Base-by-base conservation (phyloP, 2,888 invertebrate species). In the Epinotia ramella region DNA sequence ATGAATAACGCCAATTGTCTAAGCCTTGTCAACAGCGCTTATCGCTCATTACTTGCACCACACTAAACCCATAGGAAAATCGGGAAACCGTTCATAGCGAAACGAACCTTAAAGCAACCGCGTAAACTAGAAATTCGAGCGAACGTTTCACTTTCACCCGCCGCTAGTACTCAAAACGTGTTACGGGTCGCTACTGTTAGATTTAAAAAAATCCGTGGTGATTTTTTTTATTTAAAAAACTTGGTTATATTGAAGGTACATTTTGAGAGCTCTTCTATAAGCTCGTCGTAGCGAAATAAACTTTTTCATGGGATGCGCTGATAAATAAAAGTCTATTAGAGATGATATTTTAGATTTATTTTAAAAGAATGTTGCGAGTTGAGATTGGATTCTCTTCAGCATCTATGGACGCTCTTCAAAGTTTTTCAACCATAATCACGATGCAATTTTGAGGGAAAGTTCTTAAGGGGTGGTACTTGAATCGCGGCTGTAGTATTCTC, bases 61-160 rank as follows among this genome's bases (percentile, higher is more conserved):
- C 0, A 80, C 77, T 72, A 82, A 85, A 85, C 79, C 83, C 84
- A 84, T 84, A 84, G 83, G 81, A 84, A 87, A 86, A 85, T 83
- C 81, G 57, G 69, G 68, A 67, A 46, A 49, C 33, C 76, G 82
- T 79, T 83, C 82, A 86, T 86, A 84, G 78, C 82, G 40, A 88
- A 88, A 77, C 82, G 78, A 79, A 84, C 89, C 82, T 79, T 89
- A 86, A 66, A 57, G 28, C 72, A 69, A 77, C 53, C 9, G 0
- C 13, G 77, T 84, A 86, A 78, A 83, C 86, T 80, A 78, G 70
- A 83, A 74, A 82, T 88, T 87, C 40, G 70, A 79, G 78, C 73
- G 66, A 74, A 64, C 59, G 28, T 46, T 62, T 24, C 46, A 20
- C 71, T 78, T 78, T 75, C 80, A 80, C 78, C 78, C 82, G 78